A percentile compares a stretch with the other conserved stretches of the same genome.
Conservation (phyloP, 2,113 vertebrate genomes). For the Cynocephalus volans region DNA sequence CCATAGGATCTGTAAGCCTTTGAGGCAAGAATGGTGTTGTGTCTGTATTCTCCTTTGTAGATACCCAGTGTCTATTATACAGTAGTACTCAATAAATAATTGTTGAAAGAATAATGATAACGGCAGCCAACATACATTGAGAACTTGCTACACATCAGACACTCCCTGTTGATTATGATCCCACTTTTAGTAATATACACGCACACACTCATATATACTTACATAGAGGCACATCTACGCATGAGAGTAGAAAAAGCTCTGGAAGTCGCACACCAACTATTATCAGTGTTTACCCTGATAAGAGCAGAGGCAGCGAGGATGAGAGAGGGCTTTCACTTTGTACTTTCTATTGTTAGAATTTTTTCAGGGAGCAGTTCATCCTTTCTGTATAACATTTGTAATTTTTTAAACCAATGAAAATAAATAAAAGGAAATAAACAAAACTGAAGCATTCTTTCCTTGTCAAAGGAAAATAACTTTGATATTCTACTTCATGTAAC, state of each 20-base stretch:
- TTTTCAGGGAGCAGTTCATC: conserved; percentile 53
- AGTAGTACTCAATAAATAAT: background rate
- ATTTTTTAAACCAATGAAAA: conserved; percentile 78
- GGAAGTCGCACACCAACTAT: background rate
- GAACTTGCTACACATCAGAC: background rate
- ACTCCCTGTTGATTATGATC: background rate
- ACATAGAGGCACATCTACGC: background rate
- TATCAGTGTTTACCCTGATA: background rate
- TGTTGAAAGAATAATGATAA: background rate
- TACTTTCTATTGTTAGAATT: conserved; percentile 28
- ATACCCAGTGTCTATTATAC: background rate
- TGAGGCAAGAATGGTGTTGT: background rate
- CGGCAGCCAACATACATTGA: background rate
- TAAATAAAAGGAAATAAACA: conserved; percentile 76
- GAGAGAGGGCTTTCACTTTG: conserved; percentile 9
- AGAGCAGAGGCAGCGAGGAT: background rate
- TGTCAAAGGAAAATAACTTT: conserved; percentile 70
- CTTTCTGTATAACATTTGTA: conserved; percentile 70
- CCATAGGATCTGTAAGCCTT: background rate
- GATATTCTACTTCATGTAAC: conserved; percentile 75
- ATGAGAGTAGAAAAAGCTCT: background rate
- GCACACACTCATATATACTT: background rate
- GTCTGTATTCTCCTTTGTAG: background rate
- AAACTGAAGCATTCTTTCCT: conserved; percentile 82
- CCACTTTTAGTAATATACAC: background rate